Percentiles rank a stretch among this genome's conserved stretches.
Evolutionary conservation across 2,888 invertebrate genomes (phyloP).

Genomic region (Elegia similella): DNA sequence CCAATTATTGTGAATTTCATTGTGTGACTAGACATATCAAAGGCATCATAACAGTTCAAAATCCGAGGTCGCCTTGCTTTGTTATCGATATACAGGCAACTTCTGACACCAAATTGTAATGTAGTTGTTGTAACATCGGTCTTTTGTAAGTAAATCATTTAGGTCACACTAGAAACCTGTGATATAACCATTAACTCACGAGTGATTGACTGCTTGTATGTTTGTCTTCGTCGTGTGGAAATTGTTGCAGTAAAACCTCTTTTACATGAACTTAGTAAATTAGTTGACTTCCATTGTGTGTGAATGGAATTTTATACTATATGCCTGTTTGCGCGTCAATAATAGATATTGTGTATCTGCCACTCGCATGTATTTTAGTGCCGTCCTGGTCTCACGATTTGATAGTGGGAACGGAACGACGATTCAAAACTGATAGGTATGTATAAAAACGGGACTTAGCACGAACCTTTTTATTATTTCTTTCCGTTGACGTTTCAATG

Average conservation of each 20-base stretch:
- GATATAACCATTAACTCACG: constrained; percentile 71
- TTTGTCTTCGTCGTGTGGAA: constrained; percentile 61
- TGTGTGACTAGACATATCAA: constrained; percentile 73
- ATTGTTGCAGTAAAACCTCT: constrained; percentile 18
- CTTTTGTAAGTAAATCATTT: constrained; percentile 63
- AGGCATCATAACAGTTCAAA: constrained; percentile 32
- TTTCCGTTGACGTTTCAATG: too few relatives aligned
- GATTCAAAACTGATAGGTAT: too few relatives aligned
- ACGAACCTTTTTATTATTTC: too few relatives aligned
- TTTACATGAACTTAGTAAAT: constrained; percentile 8
- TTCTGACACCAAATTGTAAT: constrained; percentile 49
- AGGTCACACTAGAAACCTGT: constrained; percentile 77
- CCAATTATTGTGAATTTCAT: constrained; percentile 35
- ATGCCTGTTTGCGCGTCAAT: too few relatives aligned
- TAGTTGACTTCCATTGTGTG: too few relatives aligned
- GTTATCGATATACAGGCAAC: constrained; percentile 27
- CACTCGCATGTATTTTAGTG: too few relatives aligned
- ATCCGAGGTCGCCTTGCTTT: constrained; percentile 7
- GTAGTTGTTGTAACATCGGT: constrained; percentile 38
- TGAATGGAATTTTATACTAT: too few relatives aligned
- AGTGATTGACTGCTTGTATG: constrained; percentile 68
- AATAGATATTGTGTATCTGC: too few relatives aligned
- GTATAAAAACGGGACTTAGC: too few relatives aligned
- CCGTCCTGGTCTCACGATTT: too few relatives aligned
- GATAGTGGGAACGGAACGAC: too few relatives aligned